Evolutionary conservation across 1,140 invertebrate species (phyloP).

Genomic region (Ips nitidus): DNA sequence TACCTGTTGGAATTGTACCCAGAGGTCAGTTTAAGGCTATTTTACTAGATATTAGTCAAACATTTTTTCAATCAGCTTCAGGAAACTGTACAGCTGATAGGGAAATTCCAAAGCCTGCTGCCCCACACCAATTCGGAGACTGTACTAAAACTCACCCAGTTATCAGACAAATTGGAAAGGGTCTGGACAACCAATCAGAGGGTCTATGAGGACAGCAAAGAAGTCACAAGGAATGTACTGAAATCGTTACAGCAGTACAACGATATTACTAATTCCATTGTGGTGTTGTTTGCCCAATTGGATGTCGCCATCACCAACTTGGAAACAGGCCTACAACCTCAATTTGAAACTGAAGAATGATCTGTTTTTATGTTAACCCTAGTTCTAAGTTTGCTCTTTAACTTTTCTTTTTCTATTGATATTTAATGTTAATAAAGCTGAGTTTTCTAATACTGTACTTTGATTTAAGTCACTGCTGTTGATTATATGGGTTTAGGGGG

Average conservation of each 20-base stretch:
- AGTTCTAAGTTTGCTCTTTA: too few relatives aligned
- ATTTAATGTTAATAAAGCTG: too few relatives aligned
- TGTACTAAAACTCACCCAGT: conserved; percentile 42
- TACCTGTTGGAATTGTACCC: conserved; percentile 49
- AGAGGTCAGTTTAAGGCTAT: conserved; percentile 28
- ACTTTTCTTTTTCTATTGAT: too few relatives aligned
- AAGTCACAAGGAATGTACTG: conserved; percentile 46
- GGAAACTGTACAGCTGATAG: conserved; percentile 41
- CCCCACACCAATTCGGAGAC: conserved; percentile 43
- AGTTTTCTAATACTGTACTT: too few relatives aligned
- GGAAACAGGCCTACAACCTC: conserved; percentile 42
- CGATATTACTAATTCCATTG: conserved; percentile 47
- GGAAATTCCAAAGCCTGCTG: conserved; percentile 43
- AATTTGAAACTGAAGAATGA: conserved; percentile 39
- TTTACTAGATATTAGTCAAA: background rate
- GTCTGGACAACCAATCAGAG: conserved; percentile 40
- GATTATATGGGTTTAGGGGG: too few relatives aligned
- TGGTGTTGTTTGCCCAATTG: conserved; percentile 47
- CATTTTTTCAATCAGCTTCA: conserved; percentile 35
- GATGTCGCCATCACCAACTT: conserved; percentile 46
- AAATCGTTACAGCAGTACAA: conserved; percentile 47
- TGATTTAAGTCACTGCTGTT: too few relatives aligned
- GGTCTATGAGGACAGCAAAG: conserved; percentile 43
- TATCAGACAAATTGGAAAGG: conserved; percentile 45
- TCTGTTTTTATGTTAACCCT: background rate